Conservation (phyloP, 2,113 vertebrate genomes). For the Oryzias javanicus region DNA sequence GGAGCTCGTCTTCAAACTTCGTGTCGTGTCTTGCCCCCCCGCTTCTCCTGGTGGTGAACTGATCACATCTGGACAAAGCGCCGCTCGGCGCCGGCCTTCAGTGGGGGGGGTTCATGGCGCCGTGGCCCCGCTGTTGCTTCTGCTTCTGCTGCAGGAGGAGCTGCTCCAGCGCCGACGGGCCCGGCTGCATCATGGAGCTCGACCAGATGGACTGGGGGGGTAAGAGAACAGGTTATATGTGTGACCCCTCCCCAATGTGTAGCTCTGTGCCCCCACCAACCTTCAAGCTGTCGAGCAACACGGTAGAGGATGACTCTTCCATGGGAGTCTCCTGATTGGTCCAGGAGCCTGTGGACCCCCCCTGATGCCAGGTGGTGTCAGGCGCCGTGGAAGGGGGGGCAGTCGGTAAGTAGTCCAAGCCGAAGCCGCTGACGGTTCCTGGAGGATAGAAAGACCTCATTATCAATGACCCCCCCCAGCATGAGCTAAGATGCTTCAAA, state of each 20-base stretch:
- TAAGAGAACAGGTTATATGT: not conserved
- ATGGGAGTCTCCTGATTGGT: conserved; percentile 87
- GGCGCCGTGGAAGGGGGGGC: conserved; percentile 76
- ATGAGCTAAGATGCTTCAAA: not conserved
- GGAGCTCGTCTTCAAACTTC: conserved; percentile 70
- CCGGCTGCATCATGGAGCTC: conserved; percentile 98
- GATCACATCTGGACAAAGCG: conserved; percentile 69
- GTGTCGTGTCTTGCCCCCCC: conserved; percentile 36
- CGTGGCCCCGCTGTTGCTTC: conserved; percentile 96
- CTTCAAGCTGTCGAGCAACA: conserved; percentile 97
- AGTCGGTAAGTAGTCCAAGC: conserved; percentile 91
- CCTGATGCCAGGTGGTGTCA: conserved; percentile 92
- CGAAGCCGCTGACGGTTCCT: conserved; percentile 87
- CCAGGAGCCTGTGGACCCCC: conserved; percentile 83
- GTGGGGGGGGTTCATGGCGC: conserved; percentile 97
- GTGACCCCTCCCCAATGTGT: too few species aligned
- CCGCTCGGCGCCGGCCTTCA: conserved; percentile 77
- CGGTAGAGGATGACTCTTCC: conserved; percentile 94
- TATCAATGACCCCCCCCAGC: too few species aligned
- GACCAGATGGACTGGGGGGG: conserved; percentile 94
- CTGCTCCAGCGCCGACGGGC: conserved; percentile 98
- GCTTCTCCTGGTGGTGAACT: conserved; percentile 44
- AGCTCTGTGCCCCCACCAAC: conserved; percentile 32
- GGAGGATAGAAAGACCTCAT: not conserved
- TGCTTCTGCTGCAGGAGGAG: conserved; percentile 99